A percentile compares a stretch with the other conserved stretches of the same genome.
phyloP scores from a whole-genome alignment of 2,113 vertebrate species.

The Percina caprodes region DNA sequence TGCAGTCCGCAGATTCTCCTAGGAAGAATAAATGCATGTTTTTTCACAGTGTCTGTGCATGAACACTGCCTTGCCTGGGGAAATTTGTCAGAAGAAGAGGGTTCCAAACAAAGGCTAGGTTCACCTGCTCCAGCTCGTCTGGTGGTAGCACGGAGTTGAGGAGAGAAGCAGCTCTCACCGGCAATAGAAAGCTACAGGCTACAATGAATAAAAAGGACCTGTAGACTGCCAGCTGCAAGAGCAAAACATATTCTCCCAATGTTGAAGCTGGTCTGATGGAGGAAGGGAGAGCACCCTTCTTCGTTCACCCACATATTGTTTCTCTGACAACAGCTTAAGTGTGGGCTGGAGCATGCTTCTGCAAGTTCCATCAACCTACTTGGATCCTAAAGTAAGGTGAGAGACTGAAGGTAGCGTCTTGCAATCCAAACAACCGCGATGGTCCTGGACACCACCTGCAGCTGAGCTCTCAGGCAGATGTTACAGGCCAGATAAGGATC shows the following conservation, averaged over 20 bases:
- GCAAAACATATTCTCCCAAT: neutral
- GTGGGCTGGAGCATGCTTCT: neutral
- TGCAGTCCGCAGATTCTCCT: conserved; percentile 13
- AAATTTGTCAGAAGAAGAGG: conserved; percentile 3
- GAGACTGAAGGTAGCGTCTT: neutral
- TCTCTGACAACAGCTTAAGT: neutral
- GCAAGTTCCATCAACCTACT: neutral
- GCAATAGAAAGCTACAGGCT: neutral
- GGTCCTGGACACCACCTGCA: neutral
- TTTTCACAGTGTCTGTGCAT: conserved; percentile 21
- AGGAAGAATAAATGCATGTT: conserved; percentile 16
- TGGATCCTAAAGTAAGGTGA: neutral
- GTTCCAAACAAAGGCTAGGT: conserved; percentile 15
- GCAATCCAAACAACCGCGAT: neutral
- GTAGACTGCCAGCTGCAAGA: neutral
- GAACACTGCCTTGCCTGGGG: conserved; percentile 5
- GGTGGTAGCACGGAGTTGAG: neutral
- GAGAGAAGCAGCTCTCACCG: neutral
- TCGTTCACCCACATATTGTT: neutral
- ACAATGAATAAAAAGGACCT: neutral
- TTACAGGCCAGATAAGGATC: neutral
- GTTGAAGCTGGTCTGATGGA: neutral
- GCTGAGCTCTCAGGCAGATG: conserved; percentile 3
- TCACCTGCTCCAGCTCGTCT: conserved; percentile 2
- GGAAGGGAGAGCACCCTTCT: neutral